Conservation (phyloP, 92 coral and sea anemone species). For the Chrysogorgia sp. region DNA sequence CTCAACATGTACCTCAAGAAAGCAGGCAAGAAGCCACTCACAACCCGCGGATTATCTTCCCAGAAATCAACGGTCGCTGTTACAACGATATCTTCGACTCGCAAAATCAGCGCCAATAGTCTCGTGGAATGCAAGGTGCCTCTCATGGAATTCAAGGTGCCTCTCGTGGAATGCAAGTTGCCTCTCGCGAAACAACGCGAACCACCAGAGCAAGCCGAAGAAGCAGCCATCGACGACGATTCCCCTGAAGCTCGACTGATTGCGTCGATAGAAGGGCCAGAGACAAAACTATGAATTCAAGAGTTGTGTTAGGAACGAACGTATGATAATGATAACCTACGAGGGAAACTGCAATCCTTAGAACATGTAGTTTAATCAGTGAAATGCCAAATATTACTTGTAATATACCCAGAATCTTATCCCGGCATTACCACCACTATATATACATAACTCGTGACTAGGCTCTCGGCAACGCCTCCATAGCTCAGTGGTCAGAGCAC, state of each 20-base stretch:
- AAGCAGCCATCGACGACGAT: not conserved
- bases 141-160: not conserved
- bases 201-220: not conserved
- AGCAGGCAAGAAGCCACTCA: conserved; percentile 25
- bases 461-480: no score
- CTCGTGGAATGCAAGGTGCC: not conserved
- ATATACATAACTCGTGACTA: no score
- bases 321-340: no score
- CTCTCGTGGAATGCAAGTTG: not conserved
- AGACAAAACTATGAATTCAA: not conserved
- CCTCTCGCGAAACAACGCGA: not conserved
- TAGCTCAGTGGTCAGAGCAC: no score
- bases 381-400: no score
- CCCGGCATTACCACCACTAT: no score
- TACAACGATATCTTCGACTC: not conserved
- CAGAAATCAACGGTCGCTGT: conserved; percentile 18
- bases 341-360: no score
- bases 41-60: not conserved
- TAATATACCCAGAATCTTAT: no score
- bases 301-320: not conserved
- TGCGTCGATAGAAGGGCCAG: conserved; percentile 18
- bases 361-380: no score
- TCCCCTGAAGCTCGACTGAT: conserved; percentile 20
- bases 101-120: not conserved
- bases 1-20: conserved; percentile 31